Base-by-base conservation (phyloP, 2,113 vertebrate genomes). In the Protomyctophum bolini region DNA sequence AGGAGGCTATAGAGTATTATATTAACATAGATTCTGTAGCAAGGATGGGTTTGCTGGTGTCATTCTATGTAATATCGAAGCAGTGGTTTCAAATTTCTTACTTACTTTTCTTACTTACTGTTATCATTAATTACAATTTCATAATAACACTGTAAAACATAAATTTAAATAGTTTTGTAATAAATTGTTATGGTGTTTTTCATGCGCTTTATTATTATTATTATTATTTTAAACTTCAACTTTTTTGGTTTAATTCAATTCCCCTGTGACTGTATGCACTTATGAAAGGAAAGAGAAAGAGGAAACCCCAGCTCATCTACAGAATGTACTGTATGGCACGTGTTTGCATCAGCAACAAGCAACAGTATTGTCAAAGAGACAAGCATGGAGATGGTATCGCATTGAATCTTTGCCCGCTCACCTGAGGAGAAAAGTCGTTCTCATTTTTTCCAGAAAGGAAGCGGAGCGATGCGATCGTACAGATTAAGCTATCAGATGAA, bases 31-130 rank as follows among this genome's bases (percentile, higher is more conserved):
- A 80, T 21, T 21, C 21, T 21, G 21, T 45, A 15, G 15, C 64
- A 66, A 75, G 58, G 41, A 65, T 68, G 14, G 57, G 3, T 46
- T 72, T 66, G 46, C 46, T 79, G 57, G 59, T 83, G 60, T 54
- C 56, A 57, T 1, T 10, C 29, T 21, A 50, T 83, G 33, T 41
- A 48, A 70, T 41, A 68, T 9, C 54, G 52, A 81, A 50, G 10
- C 50, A 47, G 56, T 68, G 79, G 69, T 28, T 66, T 55, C 1
- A 51, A 41, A 60, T 58, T 56, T n/a, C 33, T 21, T 21, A 21
- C 33, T 41, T 41, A 41, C 33, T 3, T n/a, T n/a, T n/a, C 33
- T 21, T 21, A 21, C 33, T 41, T 41, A 41, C 33, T 3, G 3
- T 1, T 41, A 41, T 41, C 33, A n/a, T n/a, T n/a, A n/a, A n/a